Conservation (phyloP, 1,140 invertebrate genomes). For the Pogonognathellus flavescens region DNA sequence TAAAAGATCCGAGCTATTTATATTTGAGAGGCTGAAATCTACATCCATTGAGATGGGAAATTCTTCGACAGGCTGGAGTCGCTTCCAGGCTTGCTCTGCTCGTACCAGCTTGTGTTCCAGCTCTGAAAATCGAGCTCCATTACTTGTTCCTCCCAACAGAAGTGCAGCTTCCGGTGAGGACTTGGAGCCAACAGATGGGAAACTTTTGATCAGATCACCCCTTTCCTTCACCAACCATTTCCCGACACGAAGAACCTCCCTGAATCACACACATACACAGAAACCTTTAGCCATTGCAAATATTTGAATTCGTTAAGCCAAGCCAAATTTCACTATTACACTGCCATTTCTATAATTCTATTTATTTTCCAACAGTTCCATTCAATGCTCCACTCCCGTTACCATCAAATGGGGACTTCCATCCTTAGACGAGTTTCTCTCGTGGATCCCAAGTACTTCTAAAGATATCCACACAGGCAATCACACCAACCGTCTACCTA, state of each 20-base stretch:
- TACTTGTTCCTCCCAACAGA: slow-evolving; percentile 55
- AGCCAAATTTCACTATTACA: not conserved
- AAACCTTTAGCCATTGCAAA: not conserved
- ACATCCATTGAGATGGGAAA: slow-evolving; percentile 14
- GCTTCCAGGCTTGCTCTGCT: slow-evolving; percentile 65
- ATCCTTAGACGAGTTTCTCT: too few species aligned
- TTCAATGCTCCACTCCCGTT: too few species aligned
- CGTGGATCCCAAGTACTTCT: too few species aligned
- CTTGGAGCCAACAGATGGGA: slow-evolving; percentile 57
- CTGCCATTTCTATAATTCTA: too few species aligned
- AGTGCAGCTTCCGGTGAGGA: slow-evolving; percentile 52
- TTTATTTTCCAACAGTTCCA: too few species aligned
- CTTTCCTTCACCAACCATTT: slow-evolving; percentile 66
- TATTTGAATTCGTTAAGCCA: not conserved
- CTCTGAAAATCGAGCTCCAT: slow-evolving; percentile 63
- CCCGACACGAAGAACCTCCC: slow-evolving; percentile 62
- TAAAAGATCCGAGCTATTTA: slow-evolving; percentile 51
- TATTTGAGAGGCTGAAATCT: slow-evolving; percentile 35
- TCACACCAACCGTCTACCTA: too few species aligned
- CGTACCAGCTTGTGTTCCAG: slow-evolving; percentile 64
- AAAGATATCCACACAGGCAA: too few species aligned
- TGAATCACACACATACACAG: slow-evolving; percentile 36
- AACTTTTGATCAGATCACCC: slow-evolving; percentile 65
- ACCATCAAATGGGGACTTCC: too few species aligned
- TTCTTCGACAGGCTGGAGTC: slow-evolving; percentile 50